Base-by-base conservation (phyloP, 2,888 invertebrate species). In the Lasioglossum villosulum region DNA sequence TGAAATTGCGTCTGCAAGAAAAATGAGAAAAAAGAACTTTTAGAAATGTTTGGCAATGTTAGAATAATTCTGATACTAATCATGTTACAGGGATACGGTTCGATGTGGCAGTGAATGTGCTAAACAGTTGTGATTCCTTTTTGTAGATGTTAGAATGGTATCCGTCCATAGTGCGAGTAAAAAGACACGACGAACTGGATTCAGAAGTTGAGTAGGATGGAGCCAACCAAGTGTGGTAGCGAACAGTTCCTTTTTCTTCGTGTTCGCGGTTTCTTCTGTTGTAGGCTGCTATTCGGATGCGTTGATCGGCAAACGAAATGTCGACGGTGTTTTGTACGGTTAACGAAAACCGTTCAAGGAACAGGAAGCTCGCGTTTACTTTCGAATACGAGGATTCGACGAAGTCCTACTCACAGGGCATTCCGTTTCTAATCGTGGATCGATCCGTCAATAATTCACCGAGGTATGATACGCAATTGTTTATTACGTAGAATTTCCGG, bases 391-490 rank as follows among this genome's bases (percentile, higher is more conserved):
- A 73, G 48, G 16, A 27, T 27, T 52, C 73, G 27, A 56, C 71
- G 71, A 78, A 37, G n/a, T 84, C 66, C 45, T 73, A 56, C 30
- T 70, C 71, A 27, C 72, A 80, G 73, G 79, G 75, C 76, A 59
- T 71, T 34, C 63, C 78, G 68, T 68, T 63, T 78, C 63, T 83
- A 66, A 56, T 72, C 66, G 72, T 73, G 66, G 84, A 74, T 68
- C 72, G 56, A 59, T 37, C 16, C 39, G 74, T 48, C 30, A 80
- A 76, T 74, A 80, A 85, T 76, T 59, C 56, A 68, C 30, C 85
- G 75, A 84, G 84, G 84, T 84, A 84, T 84, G 84, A 84, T 12
- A 78, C 34, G 71, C 78, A 75, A 52, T 66, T 75, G 68, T 70
- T 39, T 84, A 73, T 70, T 74, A 76, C 34, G 84, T 78, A 84